Evolutionary conservation across 2,888 invertebrate species (phyloP).

Genomic region (Sialis lutaria): DNA sequence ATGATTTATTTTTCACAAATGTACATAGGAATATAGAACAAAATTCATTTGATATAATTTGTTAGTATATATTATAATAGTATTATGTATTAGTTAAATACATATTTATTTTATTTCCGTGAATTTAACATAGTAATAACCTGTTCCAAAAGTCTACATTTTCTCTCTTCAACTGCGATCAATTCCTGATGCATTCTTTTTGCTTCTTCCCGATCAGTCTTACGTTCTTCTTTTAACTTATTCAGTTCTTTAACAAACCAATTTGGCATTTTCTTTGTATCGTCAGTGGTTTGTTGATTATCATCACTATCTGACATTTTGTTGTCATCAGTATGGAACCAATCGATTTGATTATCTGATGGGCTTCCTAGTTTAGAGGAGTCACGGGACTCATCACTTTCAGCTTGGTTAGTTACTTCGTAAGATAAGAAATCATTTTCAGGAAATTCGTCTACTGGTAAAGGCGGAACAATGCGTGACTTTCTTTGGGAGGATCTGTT

Average conservation of each 20-base stretch:
- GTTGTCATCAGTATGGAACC: too few relatives aligned
- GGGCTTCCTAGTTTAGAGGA: too few relatives aligned
- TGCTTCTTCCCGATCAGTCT: constrained; percentile 4
- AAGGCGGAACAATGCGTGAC: background rate
- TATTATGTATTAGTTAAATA: too few relatives aligned
- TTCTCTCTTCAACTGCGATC: constrained; percentile 6
- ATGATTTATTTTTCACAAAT: too few relatives aligned
- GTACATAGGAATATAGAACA: too few relatives aligned
- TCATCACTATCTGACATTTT: too few relatives aligned
- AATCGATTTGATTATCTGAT: too few relatives aligned
- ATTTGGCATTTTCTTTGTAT: constrained; percentile 3
- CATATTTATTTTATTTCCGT: too few relatives aligned
- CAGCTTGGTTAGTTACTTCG: background rate
- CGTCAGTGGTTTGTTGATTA: background rate
- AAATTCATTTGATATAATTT: too few relatives aligned
- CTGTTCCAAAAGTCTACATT: constrained; percentile 7
- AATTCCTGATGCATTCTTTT: constrained; percentile 5
- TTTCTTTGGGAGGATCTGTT: constrained; percentile 1
- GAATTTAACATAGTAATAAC: too few relatives aligned
- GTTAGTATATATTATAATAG: too few relatives aligned
- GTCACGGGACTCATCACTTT: background rate
- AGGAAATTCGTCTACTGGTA: background rate
- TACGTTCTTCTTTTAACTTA: constrained; percentile 6
- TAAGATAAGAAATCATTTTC: background rate
- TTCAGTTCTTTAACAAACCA: constrained; percentile 7